phyloP scores from a whole-genome alignment of 1,140 invertebrate species.

The Arion vulgaris region DNA sequence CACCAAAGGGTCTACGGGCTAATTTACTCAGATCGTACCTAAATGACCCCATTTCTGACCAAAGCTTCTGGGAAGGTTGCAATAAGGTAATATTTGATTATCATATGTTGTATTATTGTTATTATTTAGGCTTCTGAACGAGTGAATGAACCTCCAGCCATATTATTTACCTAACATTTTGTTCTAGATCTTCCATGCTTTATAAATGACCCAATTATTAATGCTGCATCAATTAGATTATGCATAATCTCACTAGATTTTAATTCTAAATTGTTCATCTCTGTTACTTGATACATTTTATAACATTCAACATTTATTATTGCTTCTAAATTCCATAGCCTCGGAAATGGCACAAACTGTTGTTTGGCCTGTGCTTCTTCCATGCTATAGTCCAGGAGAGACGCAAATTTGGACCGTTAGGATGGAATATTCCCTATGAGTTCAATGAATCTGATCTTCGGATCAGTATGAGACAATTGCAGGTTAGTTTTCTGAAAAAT shows the following conservation, averaged over 20 bases:
- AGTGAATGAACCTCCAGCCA: too few species aligned
- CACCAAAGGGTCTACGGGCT: constrained; percentile 72
- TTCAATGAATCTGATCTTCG: constrained; percentile 74
- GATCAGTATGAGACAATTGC: constrained; percentile 73
- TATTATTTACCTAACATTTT: too few species aligned
- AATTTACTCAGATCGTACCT: constrained; percentile 72
- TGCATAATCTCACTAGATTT: too few species aligned
- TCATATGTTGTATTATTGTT: neutral
- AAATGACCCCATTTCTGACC: constrained; percentile 73
- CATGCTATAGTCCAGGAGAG: constrained; percentile 73
- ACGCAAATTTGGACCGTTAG: constrained; percentile 73
- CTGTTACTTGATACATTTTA: too few species aligned
- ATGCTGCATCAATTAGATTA: too few species aligned
- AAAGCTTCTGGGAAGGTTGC: constrained; percentile 70
- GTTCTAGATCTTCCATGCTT: too few species aligned
- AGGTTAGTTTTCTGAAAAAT: constrained; percentile 55
- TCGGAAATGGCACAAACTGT: constrained; percentile 71
- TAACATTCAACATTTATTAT: too few species aligned
- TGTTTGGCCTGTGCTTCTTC: constrained; percentile 73
- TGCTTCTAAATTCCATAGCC: constrained; percentile 52
- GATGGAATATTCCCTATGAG: constrained; percentile 75
- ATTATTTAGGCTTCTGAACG: too few species aligned
- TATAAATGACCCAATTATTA: too few species aligned
- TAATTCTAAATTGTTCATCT: too few species aligned
- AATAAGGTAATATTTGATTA: constrained; percentile 65